These are phyloP conservation scores for Otocyon megalotis DNA, from an alignment of 2,113 vertebrate species.

Conservation along the genomic window DNA sequence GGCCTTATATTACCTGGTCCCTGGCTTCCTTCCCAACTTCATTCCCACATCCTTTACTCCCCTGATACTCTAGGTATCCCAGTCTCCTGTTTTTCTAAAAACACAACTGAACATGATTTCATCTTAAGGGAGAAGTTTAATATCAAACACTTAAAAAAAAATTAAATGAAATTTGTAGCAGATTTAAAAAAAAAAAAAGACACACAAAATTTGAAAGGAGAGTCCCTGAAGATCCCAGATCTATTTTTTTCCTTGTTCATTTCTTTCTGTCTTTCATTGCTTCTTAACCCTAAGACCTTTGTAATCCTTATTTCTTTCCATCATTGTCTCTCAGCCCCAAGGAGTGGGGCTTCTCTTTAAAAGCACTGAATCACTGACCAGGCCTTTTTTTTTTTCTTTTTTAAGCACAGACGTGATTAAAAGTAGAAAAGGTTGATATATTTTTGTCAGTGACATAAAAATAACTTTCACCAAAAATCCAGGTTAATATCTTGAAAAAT, in stretches of 20 bases:
- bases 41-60: not conserved
- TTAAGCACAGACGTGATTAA: not conserved
- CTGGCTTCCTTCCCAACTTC: not conserved
- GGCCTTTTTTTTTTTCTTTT: not conserved
- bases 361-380: not conserved
- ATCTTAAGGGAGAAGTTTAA: not conserved
- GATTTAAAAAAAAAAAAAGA: not conserved
- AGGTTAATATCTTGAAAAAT: not conserved
- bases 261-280: not conserved
- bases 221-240: not conserved
- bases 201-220: not conserved
- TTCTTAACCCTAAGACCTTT: not conserved
- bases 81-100: not conserved
- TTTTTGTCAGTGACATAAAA: not conserved
- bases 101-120: not conserved
- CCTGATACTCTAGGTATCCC: not conserved
- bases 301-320: not conserved
- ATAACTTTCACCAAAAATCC: not conserved
- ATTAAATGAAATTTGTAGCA: not conserved
- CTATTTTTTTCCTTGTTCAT: not conserved
- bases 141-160: not conserved
- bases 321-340: not conserved
- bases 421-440: not conserved
- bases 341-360: not conserved
- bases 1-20: fast-evolving